These are phyloP conservation scores for Tridacna crocea DNA, from an alignment of 2,888 invertebrate species.

Conservation along the genomic window DNA sequence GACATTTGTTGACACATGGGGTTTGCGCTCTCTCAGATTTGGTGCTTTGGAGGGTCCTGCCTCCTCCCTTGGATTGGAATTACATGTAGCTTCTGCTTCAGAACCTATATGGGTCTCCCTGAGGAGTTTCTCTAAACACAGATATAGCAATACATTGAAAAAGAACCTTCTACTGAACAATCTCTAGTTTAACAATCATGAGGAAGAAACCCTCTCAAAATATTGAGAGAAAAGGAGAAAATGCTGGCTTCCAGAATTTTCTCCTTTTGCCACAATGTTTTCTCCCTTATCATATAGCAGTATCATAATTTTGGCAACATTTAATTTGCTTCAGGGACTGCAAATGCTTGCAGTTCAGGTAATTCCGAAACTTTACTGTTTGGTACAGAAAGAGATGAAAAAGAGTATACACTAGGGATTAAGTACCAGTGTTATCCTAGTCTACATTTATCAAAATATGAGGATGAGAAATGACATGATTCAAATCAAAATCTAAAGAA, in stretches of 20 bases:
- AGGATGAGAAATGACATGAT: no score
- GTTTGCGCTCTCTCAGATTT: not conserved
- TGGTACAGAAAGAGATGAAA: no score
- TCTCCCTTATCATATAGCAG: not conserved
- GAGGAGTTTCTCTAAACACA: slow-evolving; percentile 9
- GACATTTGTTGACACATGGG: slow-evolving; percentile 37
- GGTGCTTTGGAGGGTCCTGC: slow-evolving; percentile 23
- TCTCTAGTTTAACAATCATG: not conserved
- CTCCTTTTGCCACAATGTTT: not conserved
- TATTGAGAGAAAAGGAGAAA: not conserved
- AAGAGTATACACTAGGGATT: no score
- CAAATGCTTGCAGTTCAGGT: no score
- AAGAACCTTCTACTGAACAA: not conserved
- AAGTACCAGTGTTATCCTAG: no score
- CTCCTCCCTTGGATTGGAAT: not conserved
- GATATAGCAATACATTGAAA: not conserved
- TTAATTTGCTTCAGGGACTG: no score
- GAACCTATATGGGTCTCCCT: slow-evolving; percentile 3
- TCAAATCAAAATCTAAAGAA: no score
- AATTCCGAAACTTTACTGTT: no score
- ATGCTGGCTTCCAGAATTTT: not conserved
- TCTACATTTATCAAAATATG: no score
- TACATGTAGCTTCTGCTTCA: not conserved
- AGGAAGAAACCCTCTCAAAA: not conserved
- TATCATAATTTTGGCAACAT: no score